Percentiles rank a stretch among this genome's conserved stretches.
Conservation (phyloP, 2,113 vertebrate species). For the Monarcha castaneiventris region DNA sequence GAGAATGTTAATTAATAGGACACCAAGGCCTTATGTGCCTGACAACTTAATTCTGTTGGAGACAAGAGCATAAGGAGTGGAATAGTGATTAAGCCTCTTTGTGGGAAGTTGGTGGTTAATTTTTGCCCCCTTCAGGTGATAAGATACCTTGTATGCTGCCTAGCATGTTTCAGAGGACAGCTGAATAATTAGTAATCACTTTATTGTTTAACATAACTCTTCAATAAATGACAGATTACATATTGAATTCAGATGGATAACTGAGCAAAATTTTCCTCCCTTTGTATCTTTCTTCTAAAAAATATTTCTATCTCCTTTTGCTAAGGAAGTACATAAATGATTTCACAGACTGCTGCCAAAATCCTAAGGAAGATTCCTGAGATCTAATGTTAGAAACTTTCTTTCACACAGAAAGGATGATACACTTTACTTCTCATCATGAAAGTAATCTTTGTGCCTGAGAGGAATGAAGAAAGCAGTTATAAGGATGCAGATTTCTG, state of each 20-base stretch:
- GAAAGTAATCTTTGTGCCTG: conserved; percentile 42
- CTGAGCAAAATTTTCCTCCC: not conserved
- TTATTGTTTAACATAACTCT: not conserved
- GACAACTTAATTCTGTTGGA: not conserved
- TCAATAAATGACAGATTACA: conserved; percentile 12
- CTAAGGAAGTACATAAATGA: not conserved
- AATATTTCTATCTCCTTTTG: not conserved
- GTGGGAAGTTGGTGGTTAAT: not conserved
- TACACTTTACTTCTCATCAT: conserved; percentile 31
- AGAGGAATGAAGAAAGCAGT: conserved; percentile 34
- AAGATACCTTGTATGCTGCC: not conserved
- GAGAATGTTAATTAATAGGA: not conserved
- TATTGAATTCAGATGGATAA: not conserved
- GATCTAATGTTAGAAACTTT: not conserved
- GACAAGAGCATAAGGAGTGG: not conserved
- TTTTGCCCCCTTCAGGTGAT: not conserved
- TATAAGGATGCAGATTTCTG: conserved; percentile 32
- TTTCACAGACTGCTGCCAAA: conserved; percentile 25
- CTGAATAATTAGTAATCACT: not conserved
- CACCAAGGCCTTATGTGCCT: not conserved
- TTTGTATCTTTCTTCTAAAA: not conserved
- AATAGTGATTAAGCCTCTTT: not conserved
- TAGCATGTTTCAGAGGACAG: not conserved
- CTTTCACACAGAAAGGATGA: conserved; percentile 12
- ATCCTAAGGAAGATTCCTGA: conserved; percentile 12